Percentiles rank a stretch among this genome's conserved stretches.
phyloP scores from a whole-genome alignment of 1,140 invertebrate genomes.

The Aphelenchoides avenae region DNA sequence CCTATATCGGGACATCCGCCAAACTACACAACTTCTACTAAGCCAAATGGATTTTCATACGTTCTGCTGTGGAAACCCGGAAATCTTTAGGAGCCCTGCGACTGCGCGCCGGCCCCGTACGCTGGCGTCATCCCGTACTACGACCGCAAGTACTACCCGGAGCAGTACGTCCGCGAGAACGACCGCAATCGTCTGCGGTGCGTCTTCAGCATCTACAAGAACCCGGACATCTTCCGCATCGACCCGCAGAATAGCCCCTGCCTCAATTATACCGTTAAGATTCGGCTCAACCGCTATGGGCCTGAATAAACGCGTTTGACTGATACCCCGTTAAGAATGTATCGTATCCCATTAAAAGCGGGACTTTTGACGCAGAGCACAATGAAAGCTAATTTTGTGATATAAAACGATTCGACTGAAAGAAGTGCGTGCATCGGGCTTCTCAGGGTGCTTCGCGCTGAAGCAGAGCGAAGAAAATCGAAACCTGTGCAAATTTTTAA shows the following conservation, averaged over 20 bases:
- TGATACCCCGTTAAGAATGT: background rate
- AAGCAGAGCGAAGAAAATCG: too few relatives aligned
- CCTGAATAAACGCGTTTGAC: conserved; percentile 18
- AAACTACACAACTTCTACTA: conserved; percentile 3
- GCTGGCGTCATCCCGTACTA: conserved; percentile 49
- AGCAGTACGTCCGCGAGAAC: conserved; percentile 42
- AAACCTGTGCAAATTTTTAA: too few relatives aligned
- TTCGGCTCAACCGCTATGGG: conserved; percentile 28
- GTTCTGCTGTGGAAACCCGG: too few relatives aligned
- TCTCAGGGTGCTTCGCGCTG: too few relatives aligned
- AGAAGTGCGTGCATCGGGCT: too few relatives aligned
- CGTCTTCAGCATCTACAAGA: conserved; percentile 52
- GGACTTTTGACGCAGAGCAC: too few relatives aligned
- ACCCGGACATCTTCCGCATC: conserved; percentile 42
- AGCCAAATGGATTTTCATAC: too few relatives aligned
- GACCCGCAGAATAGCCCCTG: conserved; percentile 34
- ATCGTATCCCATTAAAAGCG: conserved; percentile 1
- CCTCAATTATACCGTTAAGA: conserved; percentile 36
- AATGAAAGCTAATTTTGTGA: too few relatives aligned
- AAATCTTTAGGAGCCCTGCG: too few relatives aligned
- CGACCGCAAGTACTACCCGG: conserved; percentile 53
- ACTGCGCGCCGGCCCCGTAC: conserved; percentile 50
- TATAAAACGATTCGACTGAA: too few relatives aligned
- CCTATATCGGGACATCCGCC: conserved; percentile 3
- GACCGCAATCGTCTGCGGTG: conserved; percentile 54